A percentile compares a stretch with the other conserved stretches of the same genome.
Conservation (phyloP, 2,113 vertebrate genomes). For the Takifugu bimaculatus region DNA sequence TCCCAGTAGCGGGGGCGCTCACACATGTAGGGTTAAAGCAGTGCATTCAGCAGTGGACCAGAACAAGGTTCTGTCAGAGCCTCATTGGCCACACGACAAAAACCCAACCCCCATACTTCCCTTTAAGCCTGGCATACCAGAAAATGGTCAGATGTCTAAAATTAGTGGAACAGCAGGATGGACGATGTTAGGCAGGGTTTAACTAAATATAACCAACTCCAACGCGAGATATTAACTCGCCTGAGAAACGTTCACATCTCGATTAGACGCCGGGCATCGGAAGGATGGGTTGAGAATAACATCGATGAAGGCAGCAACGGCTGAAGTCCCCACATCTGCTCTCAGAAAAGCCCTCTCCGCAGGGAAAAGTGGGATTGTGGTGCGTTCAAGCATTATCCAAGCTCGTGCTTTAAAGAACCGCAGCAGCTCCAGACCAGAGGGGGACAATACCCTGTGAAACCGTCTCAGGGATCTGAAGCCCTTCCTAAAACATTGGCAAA, state of each 20-base stretch:
- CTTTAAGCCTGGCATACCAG: neutral
- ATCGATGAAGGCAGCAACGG: slow-evolving; percentile 48
- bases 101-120: neutral
- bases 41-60: slow-evolving; percentile 47
- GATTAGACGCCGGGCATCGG: neutral
- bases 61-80: neutral
- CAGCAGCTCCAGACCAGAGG: neutral
- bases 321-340: slow-evolving; percentile 14
- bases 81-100: neutral
- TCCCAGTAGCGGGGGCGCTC: slow-evolving; percentile 1
- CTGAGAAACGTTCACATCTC: neutral
- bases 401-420: neutral
- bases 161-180: slow-evolving; percentile 2
- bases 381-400: neutral
- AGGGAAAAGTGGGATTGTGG: neutral
- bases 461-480: no score
- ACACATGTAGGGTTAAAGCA: slow-evolving; percentile 3
- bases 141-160: slow-evolving; percentile 8
- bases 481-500: no score
- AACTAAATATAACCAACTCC: neutral
- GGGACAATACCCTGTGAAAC: neutral
- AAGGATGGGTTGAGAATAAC: slow-evolving; percentile 9
- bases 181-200: neutral
- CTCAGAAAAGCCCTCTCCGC: neutral
- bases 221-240: neutral